These are phyloP conservation scores for Malacoctenus gilli DNA, from an alignment of 2,797 vertebrate genomes.

Conservation along the genomic window DNA sequence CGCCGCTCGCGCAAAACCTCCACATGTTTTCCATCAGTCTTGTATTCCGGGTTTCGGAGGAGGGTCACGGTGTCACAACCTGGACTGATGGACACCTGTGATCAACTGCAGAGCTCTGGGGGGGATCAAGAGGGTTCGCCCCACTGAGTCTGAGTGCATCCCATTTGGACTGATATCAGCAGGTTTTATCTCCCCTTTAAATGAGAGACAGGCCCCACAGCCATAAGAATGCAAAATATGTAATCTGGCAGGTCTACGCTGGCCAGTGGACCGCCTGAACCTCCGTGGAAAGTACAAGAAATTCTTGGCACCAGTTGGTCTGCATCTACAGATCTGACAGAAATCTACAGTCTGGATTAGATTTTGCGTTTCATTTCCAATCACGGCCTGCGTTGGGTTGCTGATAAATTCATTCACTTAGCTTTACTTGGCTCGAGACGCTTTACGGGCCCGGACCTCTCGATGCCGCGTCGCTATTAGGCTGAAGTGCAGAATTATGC, in stretches of 20 bases:
- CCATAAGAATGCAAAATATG: conserved; percentile 45
- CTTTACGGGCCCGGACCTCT: conserved; percentile 33
- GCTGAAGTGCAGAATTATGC: conserved; percentile 33
- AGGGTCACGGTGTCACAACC: conserved; percentile 56
- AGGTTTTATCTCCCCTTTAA: conserved; percentile 51
- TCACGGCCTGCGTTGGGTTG: conserved; percentile 45
- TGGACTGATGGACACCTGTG: conserved; percentile 32
- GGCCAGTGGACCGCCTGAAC: conserved; percentile 44
- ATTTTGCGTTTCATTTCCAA: conserved; percentile 69
- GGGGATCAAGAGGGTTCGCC: conserved; percentile 28
- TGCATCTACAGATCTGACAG: conserved; percentile 36
- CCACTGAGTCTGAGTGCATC: conserved; percentile 31
- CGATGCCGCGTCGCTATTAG: conserved; percentile 46
- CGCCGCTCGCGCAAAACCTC: conserved; percentile 9
- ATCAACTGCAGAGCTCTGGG: conserved; percentile 49
- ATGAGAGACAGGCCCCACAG: conserved; percentile 51
- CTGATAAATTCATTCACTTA: conserved; percentile 60
- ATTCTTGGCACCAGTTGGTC: conserved; percentile 61
- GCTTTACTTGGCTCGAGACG: conserved; percentile 48
- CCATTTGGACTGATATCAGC: conserved; percentile 37
- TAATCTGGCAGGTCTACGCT: conserved; percentile 50
- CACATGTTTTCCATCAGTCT: conserved; percentile 54
- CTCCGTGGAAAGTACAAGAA: conserved; percentile 44
- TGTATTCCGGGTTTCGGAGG: conserved; percentile 35
- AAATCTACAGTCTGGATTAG: conserved; percentile 65